phyloP scores from a whole-genome alignment of 2,888 invertebrate genomes.

The Synanthedon myopaeformis region DNA sequence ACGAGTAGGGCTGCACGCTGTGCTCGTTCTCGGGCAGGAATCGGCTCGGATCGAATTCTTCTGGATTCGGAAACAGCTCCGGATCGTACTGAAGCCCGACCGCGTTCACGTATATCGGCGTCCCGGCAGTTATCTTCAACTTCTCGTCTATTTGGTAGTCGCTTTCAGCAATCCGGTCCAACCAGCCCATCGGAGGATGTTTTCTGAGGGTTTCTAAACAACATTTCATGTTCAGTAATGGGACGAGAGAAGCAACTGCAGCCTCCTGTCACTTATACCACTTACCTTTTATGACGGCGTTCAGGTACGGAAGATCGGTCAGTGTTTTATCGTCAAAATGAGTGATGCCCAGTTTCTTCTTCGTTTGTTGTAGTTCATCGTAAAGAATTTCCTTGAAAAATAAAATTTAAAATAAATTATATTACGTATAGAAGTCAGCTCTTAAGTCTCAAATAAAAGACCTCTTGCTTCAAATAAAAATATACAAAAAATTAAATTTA shows the following conservation, averaged over 20 bases:
- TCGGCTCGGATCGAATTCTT: slow-evolving; percentile 35
- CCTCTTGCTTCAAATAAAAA: too few species aligned
- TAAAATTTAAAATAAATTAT: too few species aligned
- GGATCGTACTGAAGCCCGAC: slow-evolving; percentile 34
- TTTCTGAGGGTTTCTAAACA: slow-evolving; percentile 34
- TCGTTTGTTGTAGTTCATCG: slow-evolving; percentile 22
- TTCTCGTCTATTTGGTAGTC: slow-evolving; percentile 30
- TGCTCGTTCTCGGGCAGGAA: slow-evolving; percentile 29
- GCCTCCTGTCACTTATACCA: too few species aligned
- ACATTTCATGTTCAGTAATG: too few species aligned
- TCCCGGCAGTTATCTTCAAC: slow-evolving; percentile 27
- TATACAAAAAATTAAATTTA: too few species aligned
- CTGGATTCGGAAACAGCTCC: slow-evolving; percentile 36
- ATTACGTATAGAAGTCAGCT: too few species aligned
- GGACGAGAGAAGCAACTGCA: too few species aligned
- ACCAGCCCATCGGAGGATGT: slow-evolving; percentile 34
- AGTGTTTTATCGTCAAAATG: slow-evolving; percentile 15
- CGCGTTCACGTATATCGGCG: slow-evolving; percentile 28
- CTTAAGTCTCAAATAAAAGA: too few species aligned
- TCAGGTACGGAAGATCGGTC: slow-evolving; percentile 21
- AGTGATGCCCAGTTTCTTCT: slow-evolving; percentile 13
- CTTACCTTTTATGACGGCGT: slow-evolving; percentile 31
- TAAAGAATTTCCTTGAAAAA: slow-evolving; percentile 31
- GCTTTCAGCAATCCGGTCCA: slow-evolving; percentile 30
- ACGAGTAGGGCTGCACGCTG: slow-evolving; percentile 34